phyloP scores from a whole-genome alignment of 2,888 invertebrate genomes.

The Matsumyia berberina region DNA sequence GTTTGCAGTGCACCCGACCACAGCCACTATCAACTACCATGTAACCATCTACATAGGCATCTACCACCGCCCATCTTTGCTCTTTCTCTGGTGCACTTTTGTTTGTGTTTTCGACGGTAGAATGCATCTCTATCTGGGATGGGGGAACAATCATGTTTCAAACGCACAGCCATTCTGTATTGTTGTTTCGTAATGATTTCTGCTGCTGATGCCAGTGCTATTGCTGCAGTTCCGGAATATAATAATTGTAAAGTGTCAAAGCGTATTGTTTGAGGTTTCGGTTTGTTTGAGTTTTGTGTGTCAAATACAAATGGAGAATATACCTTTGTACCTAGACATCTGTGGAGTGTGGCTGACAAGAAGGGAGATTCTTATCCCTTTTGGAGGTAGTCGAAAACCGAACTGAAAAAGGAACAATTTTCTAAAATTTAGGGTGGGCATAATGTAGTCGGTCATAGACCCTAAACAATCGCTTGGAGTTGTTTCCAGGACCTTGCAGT shows the following conservation, averaged over 20 bases:
- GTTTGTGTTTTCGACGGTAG: constrained; percentile 5
- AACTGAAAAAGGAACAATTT: no score
- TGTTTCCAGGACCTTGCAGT: no score
- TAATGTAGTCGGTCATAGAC: no score
- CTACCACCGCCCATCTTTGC: constrained; percentile 1
- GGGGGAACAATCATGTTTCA: constrained; percentile 27
- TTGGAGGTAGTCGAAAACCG: no score
- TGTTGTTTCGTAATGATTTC: constrained; percentile 41
- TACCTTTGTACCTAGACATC: neutral
- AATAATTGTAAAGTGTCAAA: constrained; percentile 49
- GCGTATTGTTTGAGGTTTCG: constrained; percentile 51
- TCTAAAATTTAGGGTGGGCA: no score
- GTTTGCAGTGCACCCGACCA: constrained; percentile 24
- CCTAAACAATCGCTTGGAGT: no score
- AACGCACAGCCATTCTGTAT: constrained; percentile 26
- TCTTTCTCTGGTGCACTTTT: constrained; percentile 2
- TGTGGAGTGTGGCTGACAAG: neutral
- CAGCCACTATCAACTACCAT: neutral
- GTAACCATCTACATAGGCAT: constrained; percentile 6
- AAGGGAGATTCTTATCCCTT: neutral
- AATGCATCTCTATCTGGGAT: constrained; percentile 30
- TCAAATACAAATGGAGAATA: neutral
- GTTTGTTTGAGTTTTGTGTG: constrained; percentile 20
- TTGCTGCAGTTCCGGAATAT: constrained; percentile 48
- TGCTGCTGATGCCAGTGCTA: constrained; percentile 23